Percentiles rank a stretch among this genome's conserved stretches.
Evolutionary conservation across 2,888 invertebrate species (phyloP).

Genomic region (Heliconius erato): DNA sequence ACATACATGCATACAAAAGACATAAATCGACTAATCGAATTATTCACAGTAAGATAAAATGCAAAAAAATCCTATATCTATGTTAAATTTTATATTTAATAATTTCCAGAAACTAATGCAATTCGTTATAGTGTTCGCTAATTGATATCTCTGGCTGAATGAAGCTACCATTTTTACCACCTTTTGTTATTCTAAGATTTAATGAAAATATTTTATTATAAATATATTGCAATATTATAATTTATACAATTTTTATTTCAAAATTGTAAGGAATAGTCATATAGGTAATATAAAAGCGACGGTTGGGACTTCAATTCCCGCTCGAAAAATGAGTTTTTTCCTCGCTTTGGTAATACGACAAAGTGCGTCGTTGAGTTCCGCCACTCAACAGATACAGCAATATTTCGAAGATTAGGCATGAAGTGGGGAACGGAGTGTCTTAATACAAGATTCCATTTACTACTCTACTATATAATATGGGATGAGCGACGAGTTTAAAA

Average conservation of each 20-base stretch:
- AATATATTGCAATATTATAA: background rate
- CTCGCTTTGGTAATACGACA: too few relatives aligned
- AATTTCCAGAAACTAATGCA: background rate
- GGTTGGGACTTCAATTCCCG: too few relatives aligned
- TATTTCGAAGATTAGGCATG: too few relatives aligned
- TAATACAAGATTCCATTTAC: too few relatives aligned
- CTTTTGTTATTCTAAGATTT: background rate
- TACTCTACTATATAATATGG: too few relatives aligned
- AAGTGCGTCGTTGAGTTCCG: too few relatives aligned
- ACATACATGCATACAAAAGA: background rate
- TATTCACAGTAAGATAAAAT: background rate
- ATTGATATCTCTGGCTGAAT: background rate
- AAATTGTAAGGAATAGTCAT: too few relatives aligned
- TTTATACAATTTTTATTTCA: background rate
- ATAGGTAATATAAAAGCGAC: too few relatives aligned
- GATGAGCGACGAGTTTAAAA: too few relatives aligned
- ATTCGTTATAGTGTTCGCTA: conserved; percentile 1
- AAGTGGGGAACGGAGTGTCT: too few relatives aligned
- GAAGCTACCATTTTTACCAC: conserved; percentile 1
- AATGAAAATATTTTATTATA: background rate
- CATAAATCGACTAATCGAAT: background rate
- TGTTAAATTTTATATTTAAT: background rate
- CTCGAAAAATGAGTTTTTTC: too few relatives aligned
- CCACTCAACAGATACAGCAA: too few relatives aligned
- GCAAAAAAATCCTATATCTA: background rate